These are phyloP conservation scores for Mythimna albipuncta DNA, from an alignment of 2,888 invertebrate species.

Conservation along the genomic window DNA sequence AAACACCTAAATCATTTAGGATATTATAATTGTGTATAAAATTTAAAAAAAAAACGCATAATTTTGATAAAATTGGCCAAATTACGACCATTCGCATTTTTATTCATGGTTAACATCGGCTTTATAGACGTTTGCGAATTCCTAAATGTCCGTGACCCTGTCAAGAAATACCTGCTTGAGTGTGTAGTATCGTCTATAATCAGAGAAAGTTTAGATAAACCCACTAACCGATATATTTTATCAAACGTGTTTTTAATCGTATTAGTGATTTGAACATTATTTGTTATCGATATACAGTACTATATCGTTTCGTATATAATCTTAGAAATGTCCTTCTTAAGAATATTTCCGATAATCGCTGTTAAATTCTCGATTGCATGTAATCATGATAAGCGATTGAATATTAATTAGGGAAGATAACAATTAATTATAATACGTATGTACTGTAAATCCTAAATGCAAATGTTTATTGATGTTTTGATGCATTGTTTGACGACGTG, in stretches of 20 bases:
- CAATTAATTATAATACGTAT: neutral
- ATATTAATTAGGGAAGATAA: constrained; percentile 3
- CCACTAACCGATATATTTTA: constrained; percentile 15
- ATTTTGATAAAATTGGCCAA: neutral
- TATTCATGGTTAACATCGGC: neutral
- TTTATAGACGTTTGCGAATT: constrained; percentile 4
- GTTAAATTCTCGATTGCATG: constrained; percentile 4
- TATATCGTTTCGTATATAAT: constrained; percentile 14
- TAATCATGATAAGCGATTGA: neutral
- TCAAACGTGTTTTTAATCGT: constrained; percentile 1
- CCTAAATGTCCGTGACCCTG: constrained; percentile 1
- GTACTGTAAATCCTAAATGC: neutral
- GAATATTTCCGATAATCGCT: constrained; percentile 14
- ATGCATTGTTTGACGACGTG: neutral
- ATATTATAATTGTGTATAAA: neutral
- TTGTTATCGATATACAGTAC: neutral
- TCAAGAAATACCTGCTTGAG: neutral
- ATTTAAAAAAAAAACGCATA: neutral
- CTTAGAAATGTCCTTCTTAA: constrained; percentile 6
- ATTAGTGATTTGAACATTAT: neutral
- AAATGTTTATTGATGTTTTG: neutral
- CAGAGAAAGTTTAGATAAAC: constrained; percentile 14
- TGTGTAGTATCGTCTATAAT: neutral
- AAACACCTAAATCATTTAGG: neutral
- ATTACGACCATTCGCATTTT: neutral